A percentile compares a stretch with the other conserved stretches of the same genome.
Evolutionary conservation across 2,797 vertebrate genomes (phyloP).

Genomic region (Pogoniulus pusillus): DNA sequence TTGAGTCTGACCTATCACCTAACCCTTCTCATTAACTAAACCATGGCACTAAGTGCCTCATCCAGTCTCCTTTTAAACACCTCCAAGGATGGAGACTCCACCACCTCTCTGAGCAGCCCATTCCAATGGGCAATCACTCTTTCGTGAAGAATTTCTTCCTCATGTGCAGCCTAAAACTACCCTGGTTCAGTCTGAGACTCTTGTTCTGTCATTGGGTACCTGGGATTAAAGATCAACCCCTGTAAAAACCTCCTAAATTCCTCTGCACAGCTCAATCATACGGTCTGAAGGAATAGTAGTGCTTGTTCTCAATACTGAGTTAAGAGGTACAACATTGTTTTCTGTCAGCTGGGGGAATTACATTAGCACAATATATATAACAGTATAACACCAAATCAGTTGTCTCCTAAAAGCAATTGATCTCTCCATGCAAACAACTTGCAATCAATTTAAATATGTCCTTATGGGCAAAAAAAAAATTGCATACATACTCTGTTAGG

Average conservation of each 20-base stretch:
- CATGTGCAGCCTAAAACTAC: no score
- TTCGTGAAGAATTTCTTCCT: no score
- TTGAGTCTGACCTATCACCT: no score
- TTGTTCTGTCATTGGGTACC: no score
- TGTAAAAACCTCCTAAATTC: neutral
- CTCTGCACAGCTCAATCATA: neutral
- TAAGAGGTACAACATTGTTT: neutral
- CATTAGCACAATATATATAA: neutral
- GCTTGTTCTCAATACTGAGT: neutral
- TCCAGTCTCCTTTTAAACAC: no score
- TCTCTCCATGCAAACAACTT: neutral
- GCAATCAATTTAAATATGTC: neutral
- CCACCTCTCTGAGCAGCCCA: no score
- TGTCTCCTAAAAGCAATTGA: neutral
- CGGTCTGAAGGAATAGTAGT: neutral
- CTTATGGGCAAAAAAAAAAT: neutral
- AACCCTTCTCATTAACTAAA: no score
- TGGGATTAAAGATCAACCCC: no score
- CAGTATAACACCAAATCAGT: neutral
- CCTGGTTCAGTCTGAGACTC: no score
- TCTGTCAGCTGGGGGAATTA: neutral
- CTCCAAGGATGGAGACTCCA: no score
- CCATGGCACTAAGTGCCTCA: no score
- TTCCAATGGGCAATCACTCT: no score
- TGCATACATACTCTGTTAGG: constrained; percentile 69